phyloP scores from a whole-genome alignment of 2,113 vertebrate species.

The Leptosomus discolor region DNA sequence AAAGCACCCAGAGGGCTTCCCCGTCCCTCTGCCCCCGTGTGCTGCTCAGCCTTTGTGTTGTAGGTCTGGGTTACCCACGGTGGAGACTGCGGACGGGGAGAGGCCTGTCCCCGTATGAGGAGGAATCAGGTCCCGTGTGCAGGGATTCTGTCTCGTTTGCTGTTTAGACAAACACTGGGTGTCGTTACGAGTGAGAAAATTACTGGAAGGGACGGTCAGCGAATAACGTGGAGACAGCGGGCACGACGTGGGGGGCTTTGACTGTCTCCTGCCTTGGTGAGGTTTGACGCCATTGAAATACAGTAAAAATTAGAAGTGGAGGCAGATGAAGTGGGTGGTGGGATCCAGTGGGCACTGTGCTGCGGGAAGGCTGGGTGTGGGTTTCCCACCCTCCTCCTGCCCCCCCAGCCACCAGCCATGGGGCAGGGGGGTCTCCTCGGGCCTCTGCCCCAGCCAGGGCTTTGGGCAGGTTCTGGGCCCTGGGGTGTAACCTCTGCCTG shows the following conservation, averaged over 20 bases:
- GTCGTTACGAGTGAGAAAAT: constrained; percentile 34
- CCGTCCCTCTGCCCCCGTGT: fast-evolving
- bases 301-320: background rate
- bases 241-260: constrained; percentile 10
- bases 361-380: background rate
- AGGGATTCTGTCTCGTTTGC: background rate
- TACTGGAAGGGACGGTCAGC: constrained; percentile 35
- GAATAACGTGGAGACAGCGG: constrained; percentile 29
- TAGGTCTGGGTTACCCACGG: background rate
- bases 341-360: fast-evolving
- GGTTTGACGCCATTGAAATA: background rate
- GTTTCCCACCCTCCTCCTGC: background rate
- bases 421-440: background rate
- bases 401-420: background rate
- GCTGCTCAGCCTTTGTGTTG: fast-evolving
- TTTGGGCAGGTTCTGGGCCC: background rate
- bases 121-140: background rate
- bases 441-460: background rate
- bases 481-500: background rate
- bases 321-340: background rate
- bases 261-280: background rate
- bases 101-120: background rate
- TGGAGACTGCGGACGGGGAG: background rate
- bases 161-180: background rate
- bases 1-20: background rate